These are phyloP conservation scores for Varecia variegata DNA, from an alignment of 2,797 vertebrate species.

Conservation along the genomic window DNA sequence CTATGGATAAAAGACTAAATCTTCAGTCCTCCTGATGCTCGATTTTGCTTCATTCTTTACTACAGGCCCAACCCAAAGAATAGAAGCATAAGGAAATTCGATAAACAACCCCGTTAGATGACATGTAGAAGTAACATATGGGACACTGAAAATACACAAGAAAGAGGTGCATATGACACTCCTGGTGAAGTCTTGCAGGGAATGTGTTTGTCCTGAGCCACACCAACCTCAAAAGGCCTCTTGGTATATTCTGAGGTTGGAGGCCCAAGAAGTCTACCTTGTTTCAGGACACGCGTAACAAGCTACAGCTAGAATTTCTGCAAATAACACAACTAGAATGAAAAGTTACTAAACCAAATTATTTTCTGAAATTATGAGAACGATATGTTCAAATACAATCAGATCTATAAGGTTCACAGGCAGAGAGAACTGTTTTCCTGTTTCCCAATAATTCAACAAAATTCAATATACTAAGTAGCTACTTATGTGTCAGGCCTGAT, in stretches of 20 bases:
- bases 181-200: background rate
- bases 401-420: background rate
- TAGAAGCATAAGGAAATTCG: slow-evolving; percentile 8
- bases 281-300: background rate
- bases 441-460: background rate
- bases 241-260: background rate
- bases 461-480: background rate
- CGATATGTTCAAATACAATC: background rate
- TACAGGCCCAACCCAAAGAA: background rate
- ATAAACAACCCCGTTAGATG: background rate
- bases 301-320: background rate
- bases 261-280: background rate
- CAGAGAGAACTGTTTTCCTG: background rate
- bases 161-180: background rate
- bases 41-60: background rate
- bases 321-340: background rate
- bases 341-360: slow-evolving; percentile 12
- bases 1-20: background rate
- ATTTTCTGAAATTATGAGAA: slow-evolving; percentile 16
- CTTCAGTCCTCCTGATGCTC: background rate
- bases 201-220: background rate
- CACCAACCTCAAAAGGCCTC: background rate
- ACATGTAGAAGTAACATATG: background rate
- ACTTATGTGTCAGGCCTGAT: background rate
- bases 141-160: background rate